A percentile compares a stretch with the other conserved stretches of the same genome.
Conservation (phyloP, 2,113 vertebrate genomes). For the Camarhynchus parvulus region DNA sequence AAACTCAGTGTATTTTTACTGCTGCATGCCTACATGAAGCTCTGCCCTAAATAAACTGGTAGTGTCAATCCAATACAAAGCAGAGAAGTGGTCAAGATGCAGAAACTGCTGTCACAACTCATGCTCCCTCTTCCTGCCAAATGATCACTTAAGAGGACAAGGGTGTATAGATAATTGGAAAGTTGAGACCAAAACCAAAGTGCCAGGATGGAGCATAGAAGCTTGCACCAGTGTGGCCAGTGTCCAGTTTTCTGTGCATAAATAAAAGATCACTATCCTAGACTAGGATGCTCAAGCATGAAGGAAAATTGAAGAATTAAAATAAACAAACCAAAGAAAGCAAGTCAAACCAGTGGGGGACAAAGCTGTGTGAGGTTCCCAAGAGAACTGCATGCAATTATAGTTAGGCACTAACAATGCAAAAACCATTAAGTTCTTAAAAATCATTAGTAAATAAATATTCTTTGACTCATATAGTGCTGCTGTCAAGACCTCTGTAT, state of each 20-base stretch:
- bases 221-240: not conserved
- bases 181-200: not conserved
- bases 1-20: not conserved
- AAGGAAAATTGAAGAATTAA: not conserved
- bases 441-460: not conserved
- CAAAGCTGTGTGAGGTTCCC: not conserved
- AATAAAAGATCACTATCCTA: not conserved
- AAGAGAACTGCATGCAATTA: not conserved
- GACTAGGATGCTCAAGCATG: not conserved
- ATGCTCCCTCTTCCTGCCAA: not conserved
- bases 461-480: not conserved
- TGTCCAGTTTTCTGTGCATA: not conserved
- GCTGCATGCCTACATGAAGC: not conserved
- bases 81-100: not conserved
- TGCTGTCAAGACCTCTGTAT: not conserved
- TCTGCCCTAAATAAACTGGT: not conserved
- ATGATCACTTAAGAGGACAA: not conserved
- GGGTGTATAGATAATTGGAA: not conserved
- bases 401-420: not conserved
- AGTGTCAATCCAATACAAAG: not conserved
- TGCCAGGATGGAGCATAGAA: not conserved
- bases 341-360: not conserved
- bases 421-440: not conserved
- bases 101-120: not conserved
- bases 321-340: not conserved